Conservation (phyloP, 2,888 invertebrate genomes). For the Zygogramma bicolorata region DNA sequence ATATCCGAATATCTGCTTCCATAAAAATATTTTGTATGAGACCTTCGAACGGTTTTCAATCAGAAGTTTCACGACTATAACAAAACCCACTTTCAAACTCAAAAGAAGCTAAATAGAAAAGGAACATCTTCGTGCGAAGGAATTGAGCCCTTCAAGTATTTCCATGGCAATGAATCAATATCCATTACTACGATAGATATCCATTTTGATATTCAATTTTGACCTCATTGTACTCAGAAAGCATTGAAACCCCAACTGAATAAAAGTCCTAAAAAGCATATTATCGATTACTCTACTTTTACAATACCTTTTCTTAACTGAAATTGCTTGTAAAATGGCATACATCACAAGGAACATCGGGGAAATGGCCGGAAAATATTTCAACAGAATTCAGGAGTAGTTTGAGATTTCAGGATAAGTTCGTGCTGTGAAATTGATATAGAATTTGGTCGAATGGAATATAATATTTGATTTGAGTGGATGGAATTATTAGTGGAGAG, state of each 20-base stretch:
- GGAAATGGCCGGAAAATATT: slow-evolving; percentile 24
- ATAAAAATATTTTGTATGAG: no score
- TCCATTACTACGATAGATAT: slow-evolving; percentile 16
- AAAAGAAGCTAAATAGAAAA: not conserved
- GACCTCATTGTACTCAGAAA: slow-evolving; percentile 16
- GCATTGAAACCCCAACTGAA: slow-evolving; percentile 26
- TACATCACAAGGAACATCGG: slow-evolving; percentile 20
- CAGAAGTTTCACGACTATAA: no score
- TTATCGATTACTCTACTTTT: slow-evolving; percentile 33
- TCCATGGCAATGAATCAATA: not conserved
- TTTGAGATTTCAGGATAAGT: not conserved
- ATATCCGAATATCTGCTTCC: no score
- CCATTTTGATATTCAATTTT: slow-evolving; percentile 19
- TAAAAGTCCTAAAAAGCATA: slow-evolving; percentile 20
- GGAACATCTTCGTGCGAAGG: not conserved
- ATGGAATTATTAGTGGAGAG: no score
- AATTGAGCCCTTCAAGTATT: not conserved
- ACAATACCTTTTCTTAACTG: slow-evolving; percentile 32
- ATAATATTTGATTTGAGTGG: no score
- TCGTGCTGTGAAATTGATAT: not conserved
- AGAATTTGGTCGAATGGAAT: not conserved
- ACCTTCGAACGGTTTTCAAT: no score
- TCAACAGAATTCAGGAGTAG: not conserved
- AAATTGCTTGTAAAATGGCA: slow-evolving; percentile 37
- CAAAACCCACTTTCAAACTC: no score